These are phyloP conservation scores for Cerastis rubricosa DNA, from an alignment of 2,888 invertebrate genomes.

Conservation along the genomic window DNA sequence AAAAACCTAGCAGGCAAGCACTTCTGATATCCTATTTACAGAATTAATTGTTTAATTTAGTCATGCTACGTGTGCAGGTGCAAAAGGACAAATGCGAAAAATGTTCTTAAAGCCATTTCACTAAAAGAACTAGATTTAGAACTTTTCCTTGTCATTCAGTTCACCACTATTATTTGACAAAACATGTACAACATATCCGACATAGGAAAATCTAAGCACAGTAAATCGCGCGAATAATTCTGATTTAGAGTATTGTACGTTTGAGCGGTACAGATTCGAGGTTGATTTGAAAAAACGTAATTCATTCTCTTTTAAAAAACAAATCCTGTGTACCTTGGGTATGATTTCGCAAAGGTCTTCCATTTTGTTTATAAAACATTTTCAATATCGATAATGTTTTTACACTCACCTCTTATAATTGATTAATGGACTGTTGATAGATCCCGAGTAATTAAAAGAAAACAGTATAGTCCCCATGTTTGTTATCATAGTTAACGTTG, in stretches of 20 bases:
- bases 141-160: too few relatives aligned
- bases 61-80: too few relatives aligned
- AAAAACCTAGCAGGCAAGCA: background rate
- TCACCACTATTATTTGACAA: too few relatives aligned
- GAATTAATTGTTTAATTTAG: background rate
- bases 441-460: slow-evolving; percentile 47
- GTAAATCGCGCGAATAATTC: too few relatives aligned
- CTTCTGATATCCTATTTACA: background rate
- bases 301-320: too few relatives aligned
- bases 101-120: background rate
- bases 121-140: background rate
- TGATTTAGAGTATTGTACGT: too few relatives aligned
- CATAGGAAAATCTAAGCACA: too few relatives aligned
- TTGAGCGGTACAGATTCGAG: background rate
- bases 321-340: too few relatives aligned
- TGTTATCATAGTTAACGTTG: slow-evolving; percentile 34
- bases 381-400: slow-evolving; percentile 15
- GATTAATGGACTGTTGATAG: slow-evolving; percentile 11
- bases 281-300: background rate
- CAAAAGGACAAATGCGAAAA: background rate
- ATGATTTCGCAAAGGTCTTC: background rate
- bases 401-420: background rate
- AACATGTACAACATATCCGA: too few relatives aligned
- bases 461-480: slow-evolving; percentile 29
- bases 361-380: background rate